These are phyloP conservation scores for Macrophya alboannulata DNA, from an alignment of 2,888 invertebrate genomes.

Conservation along the genomic window DNA sequence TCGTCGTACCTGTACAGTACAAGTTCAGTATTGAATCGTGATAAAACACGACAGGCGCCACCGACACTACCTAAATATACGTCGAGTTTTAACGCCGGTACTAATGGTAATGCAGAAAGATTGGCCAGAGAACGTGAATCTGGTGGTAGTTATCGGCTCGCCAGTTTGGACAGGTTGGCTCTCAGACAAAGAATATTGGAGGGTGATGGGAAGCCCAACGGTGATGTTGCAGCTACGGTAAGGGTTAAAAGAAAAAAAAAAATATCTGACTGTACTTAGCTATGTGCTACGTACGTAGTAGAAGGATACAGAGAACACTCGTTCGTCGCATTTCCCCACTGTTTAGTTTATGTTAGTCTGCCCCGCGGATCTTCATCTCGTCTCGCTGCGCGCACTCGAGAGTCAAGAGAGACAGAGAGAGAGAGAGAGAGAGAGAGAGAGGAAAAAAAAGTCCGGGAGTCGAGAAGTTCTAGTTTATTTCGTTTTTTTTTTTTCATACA, in stretches of 20 bases:
- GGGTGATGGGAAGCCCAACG: slow-evolving; percentile 83
- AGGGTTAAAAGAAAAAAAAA: slow-evolving; percentile 63
- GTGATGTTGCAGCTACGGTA: slow-evolving; percentile 75
- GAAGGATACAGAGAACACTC: background rate
- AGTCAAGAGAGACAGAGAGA: background rate
- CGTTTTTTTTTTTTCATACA: background rate
- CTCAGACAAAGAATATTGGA: slow-evolving; percentile 92
- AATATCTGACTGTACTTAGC: background rate
- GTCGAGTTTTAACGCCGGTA: slow-evolving; percentile 89
- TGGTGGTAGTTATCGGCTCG: slow-evolving; percentile 88
- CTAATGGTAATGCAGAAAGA: slow-evolving; percentile 81
- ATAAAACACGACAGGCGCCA: slow-evolving; percentile 85
- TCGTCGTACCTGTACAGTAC: slow-evolving; percentile 77
- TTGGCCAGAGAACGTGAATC: slow-evolving; percentile 87
- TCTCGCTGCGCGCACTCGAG: slow-evolving; percentile 8
- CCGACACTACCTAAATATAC: slow-evolving; percentile 91
- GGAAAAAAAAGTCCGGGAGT: slow-evolving; percentile 18
- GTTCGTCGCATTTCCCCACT: background rate
- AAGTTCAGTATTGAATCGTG: slow-evolving; percentile 74
- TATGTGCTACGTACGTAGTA: background rate
- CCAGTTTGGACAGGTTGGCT: slow-evolving; percentile 92
- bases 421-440: background rate
- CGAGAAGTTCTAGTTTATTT: background rate
- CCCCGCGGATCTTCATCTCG: background rate
- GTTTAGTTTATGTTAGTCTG: background rate